These are phyloP conservation scores for Hydrozoanthus tunicans DNA, from an alignment of 64 coral and sea anemone species.

Conservation along the genomic window DNA sequence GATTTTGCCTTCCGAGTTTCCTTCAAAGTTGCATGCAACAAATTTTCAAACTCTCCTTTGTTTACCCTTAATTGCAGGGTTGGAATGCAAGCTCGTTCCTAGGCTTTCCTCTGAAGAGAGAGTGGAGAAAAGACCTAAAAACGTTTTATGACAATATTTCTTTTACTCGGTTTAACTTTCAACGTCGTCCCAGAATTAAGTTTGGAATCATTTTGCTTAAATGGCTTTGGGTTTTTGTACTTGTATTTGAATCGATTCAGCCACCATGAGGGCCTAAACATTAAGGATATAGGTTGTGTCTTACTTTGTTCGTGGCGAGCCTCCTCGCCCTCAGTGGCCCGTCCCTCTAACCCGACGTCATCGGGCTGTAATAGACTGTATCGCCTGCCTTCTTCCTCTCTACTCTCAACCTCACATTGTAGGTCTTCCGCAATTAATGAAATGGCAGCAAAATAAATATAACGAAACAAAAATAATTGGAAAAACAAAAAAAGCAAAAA, in stretches of 20 bases:
- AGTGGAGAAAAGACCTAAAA: no score
- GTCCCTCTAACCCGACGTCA: constrained; percentile 40
- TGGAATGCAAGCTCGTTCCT: no score
- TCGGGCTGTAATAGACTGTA: constrained; percentile 42
- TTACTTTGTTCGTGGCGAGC: constrained; percentile 26
- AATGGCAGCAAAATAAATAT: neutral
- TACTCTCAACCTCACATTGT: constrained; percentile 14
- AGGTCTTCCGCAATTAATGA: neutral
- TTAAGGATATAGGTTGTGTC: neutral
- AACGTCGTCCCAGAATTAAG: no score
- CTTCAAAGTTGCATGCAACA: no score
- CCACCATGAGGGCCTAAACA: neutral
- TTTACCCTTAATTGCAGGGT: no score
- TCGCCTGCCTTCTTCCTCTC: neutral
- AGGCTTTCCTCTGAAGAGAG: no score
- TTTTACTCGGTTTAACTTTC: no score
- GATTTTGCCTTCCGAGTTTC: no score
- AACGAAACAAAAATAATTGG: neutral
- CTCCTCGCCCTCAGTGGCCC: constrained; percentile 24
- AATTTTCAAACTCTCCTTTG: no score
- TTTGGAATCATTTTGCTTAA: no score
- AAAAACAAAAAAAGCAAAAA: neutral
- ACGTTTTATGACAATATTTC: no score
- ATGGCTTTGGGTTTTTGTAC: no score
- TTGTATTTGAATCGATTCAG: neutral